Evolutionary conservation across 2,797 vertebrate genomes (phyloP).

Genomic region (Crax fasciolata): DNA sequence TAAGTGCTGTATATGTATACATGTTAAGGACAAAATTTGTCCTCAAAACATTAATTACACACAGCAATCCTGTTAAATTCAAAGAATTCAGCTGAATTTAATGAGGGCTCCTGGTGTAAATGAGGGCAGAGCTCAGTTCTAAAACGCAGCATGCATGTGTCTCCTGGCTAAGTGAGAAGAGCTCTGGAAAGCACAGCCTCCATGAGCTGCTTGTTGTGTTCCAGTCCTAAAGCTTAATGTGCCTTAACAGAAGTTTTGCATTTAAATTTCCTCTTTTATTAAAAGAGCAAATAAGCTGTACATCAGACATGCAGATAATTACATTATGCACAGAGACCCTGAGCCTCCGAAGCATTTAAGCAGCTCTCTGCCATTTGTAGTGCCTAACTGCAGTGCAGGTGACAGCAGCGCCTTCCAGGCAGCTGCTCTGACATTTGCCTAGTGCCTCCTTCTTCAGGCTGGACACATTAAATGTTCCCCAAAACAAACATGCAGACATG

Average conservation of each 20-base stretch:
- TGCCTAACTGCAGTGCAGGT: not conserved
- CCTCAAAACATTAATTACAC: constrained; percentile 70
- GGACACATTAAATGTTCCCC: not conserved
- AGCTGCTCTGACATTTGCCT: not conserved
- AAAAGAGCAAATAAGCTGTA: constrained; percentile 34
- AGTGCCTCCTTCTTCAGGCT: not conserved
- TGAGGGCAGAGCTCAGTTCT: constrained; percentile 53
- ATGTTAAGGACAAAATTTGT: constrained; percentile 55
- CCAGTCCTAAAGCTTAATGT: constrained; percentile 64
- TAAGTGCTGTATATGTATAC: not conserved
- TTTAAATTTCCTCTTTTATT: constrained; percentile 54
- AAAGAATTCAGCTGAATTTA: constrained; percentile 52
- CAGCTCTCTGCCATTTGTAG: not conserved
- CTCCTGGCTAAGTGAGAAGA: constrained; percentile 50
- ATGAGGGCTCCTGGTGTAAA: constrained; percentile 64
- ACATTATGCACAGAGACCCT: not conserved
- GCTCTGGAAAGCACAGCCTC: constrained; percentile 23
- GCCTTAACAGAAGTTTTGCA: constrained; percentile 63
- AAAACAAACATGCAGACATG: fast-evolving
- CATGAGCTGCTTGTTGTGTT: constrained; percentile 7
- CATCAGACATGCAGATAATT: constrained; percentile 44
- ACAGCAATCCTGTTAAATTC: constrained; percentile 63
- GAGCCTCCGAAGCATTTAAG: constrained; percentile 7
- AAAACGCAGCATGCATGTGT: constrained; percentile 50
- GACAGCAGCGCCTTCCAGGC: not conserved